These are phyloP conservation scores for Temnothorax ravouxi DNA, from an alignment of 2,888 invertebrate species.

Conservation along the genomic window DNA sequence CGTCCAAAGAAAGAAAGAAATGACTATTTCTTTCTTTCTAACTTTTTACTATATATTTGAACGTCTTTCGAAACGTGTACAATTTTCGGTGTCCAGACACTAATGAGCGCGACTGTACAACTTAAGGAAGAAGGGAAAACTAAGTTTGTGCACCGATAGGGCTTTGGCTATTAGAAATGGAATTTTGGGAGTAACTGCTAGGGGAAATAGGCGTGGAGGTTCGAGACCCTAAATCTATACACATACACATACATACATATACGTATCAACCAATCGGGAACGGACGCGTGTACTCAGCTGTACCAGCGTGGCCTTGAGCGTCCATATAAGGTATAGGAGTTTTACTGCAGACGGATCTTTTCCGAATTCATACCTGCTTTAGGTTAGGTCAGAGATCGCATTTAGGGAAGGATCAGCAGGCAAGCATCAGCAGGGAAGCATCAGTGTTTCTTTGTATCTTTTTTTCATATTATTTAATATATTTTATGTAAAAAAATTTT, in stretches of 20 bases:
- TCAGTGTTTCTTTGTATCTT: neutral
- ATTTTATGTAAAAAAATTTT: neutral
- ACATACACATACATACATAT: neutral
- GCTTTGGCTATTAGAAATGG: constrained; percentile 54
- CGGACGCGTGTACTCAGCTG: constrained; percentile 59
- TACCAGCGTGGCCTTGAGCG: constrained; percentile 68
- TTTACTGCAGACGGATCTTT: constrained; percentile 30
- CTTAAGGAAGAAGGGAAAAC: constrained; percentile 34
- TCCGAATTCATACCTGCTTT: constrained; percentile 26
- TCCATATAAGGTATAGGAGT: constrained; percentile 59
- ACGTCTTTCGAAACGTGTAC: too few species aligned
- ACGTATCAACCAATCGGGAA: constrained; percentile 52
- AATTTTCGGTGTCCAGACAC: too few species aligned
- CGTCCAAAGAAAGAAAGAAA: too few species aligned
- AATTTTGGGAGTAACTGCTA: constrained; percentile 45
- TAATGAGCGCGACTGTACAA: neutral
- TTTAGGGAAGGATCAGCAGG: neutral
- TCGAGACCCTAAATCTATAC: constrained; percentile 57
- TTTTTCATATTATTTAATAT: neutral
- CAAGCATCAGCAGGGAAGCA: neutral
- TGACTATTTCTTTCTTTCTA: too few species aligned
- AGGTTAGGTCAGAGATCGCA: constrained; percentile 36
- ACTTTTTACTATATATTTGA: too few species aligned
- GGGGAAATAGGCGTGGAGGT: constrained; percentile 46
- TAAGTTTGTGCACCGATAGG: constrained; percentile 46